phyloP scores from a whole-genome alignment of 2,797 vertebrate genomes.

The Rhadinocentrus ornatus region DNA sequence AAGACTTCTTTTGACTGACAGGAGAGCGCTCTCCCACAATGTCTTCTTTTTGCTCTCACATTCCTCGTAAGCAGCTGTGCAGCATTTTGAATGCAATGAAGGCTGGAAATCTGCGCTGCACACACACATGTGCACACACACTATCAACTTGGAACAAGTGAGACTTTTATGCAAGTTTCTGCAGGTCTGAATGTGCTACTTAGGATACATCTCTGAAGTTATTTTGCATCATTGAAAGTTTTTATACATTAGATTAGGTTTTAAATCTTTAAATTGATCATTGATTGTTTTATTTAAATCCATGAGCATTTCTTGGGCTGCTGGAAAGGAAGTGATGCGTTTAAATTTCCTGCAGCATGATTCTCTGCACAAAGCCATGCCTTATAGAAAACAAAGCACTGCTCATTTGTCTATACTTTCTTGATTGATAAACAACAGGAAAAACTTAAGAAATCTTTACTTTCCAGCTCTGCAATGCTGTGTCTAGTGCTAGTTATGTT shows the following conservation, averaged over 20 bases:
- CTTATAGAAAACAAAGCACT: neutral
- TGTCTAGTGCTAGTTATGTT: slow-evolving; percentile 44
- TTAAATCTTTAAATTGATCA: slow-evolving; percentile 32
- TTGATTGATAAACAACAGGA: neutral
- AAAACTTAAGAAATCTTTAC: slow-evolving; percentile 3
- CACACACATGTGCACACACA: slow-evolving; percentile 42
- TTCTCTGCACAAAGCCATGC: slow-evolving; percentile 9
- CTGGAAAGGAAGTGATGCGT: slow-evolving; percentile 24
- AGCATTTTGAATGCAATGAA: slow-evolving; percentile 70
- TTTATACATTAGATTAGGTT: slow-evolving; percentile 20
- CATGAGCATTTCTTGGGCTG: neutral
- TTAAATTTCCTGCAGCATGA: slow-evolving; percentile 14
- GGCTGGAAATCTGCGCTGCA: slow-evolving; percentile 54
- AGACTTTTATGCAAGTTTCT: slow-evolving; percentile 68
- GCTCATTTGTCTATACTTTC: neutral
- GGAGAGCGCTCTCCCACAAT: slow-evolving; percentile 78
- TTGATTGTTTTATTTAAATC: slow-evolving; percentile 22
- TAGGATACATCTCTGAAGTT: slow-evolving; percentile 64
- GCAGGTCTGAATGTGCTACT: slow-evolving; percentile 67
- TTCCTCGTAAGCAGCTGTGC: slow-evolving; percentile 81
- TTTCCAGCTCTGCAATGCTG: slow-evolving; percentile 24
- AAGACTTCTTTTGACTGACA: slow-evolving; percentile 79
- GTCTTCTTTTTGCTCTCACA: slow-evolving; percentile 81
- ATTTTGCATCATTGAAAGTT: slow-evolving; percentile 53
- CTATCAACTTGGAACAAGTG: slow-evolving; percentile 66